phyloP scores from a whole-genome alignment of 2,797 vertebrate species.

The Micromesistius poutassou region DNA sequence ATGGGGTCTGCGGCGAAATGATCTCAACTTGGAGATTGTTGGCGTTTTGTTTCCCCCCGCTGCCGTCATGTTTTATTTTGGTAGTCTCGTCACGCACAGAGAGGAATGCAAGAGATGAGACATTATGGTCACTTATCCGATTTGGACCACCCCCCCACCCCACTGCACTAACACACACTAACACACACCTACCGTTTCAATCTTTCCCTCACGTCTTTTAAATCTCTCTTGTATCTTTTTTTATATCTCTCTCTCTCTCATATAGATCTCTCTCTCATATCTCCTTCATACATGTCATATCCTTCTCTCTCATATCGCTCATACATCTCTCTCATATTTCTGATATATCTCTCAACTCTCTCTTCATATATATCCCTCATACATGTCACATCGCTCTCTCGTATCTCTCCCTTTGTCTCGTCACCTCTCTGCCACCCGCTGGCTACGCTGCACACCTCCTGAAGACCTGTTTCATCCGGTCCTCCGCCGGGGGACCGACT shows the following conservation, averaged over 20 bases:
- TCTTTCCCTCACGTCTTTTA: too few species aligned
- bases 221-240: too few species aligned
- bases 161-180: too few species aligned
- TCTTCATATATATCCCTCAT: too few species aligned
- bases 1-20: neutral
- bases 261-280: too few species aligned
- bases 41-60: neutral
- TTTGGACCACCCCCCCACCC: neutral
- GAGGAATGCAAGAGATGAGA: neutral
- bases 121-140: neutral
- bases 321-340: too few species aligned
- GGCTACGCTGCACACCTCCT: neutral
- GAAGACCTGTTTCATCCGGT: neutral
- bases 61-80: neutral
- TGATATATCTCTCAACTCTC: too few species aligned
- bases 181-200: too few species aligned
- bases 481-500: neutral
- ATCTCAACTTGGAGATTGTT: conserved; percentile 1
- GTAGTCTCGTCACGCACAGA: neutral
- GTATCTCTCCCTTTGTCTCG: neutral
- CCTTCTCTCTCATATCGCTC: too few species aligned
- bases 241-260: too few species aligned
- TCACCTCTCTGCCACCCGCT: neutral
- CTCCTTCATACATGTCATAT: too few species aligned
- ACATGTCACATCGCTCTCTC: neutral